These are phyloP conservation scores for Phragmatobia fuliginosa DNA, from an alignment of 2,888 invertebrate species.

Conservation along the genomic window DNA sequence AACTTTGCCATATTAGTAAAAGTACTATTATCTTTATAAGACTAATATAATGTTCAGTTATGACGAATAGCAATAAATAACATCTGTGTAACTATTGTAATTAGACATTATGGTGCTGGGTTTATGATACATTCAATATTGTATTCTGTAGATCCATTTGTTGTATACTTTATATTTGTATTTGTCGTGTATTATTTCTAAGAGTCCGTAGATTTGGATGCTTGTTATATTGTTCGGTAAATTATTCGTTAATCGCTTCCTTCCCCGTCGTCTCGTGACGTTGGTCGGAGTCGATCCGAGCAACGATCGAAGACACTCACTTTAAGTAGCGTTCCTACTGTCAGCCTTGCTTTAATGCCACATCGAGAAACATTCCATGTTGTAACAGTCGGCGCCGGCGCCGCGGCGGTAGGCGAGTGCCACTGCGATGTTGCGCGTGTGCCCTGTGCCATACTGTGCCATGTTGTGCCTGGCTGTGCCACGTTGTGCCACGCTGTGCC, in stretches of 20 bases:
- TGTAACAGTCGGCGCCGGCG: constrained; percentile 61
- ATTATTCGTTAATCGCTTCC: constrained; percentile 66
- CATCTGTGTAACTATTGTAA: constrained; percentile 82
- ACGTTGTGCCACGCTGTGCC: background rate
- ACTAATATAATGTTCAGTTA: constrained; percentile 79
- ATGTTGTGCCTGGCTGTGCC: background rate
- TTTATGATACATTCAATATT: constrained; percentile 80
- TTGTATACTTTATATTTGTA: constrained; percentile 78
- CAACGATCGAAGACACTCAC: constrained; percentile 28
- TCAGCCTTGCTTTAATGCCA: constrained; percentile 55
- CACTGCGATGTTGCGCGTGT: constrained; percentile 21
- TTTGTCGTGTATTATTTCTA: constrained; percentile 77
- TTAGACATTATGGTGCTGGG: constrained; percentile 85
- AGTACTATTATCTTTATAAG: constrained; percentile 83
- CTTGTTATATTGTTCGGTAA: constrained; percentile 80
- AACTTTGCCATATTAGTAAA: constrained; percentile 87
- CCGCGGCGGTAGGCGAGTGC: constrained; percentile 26
- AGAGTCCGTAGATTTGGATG: constrained; percentile 70
- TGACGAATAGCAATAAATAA: constrained; percentile 73
- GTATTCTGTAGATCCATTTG: constrained; percentile 80
- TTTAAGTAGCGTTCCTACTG: constrained; percentile 32
- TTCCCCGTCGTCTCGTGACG: constrained; percentile 33
- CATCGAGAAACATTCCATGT: constrained; percentile 83
- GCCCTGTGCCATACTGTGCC: constrained; percentile 5
- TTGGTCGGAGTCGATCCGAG: constrained; percentile 31